A percentile compares a stretch with the other conserved stretches of the same genome.
Conservation (phyloP, 2,888 invertebrate genomes). For the Nymphalis c-album region DNA sequence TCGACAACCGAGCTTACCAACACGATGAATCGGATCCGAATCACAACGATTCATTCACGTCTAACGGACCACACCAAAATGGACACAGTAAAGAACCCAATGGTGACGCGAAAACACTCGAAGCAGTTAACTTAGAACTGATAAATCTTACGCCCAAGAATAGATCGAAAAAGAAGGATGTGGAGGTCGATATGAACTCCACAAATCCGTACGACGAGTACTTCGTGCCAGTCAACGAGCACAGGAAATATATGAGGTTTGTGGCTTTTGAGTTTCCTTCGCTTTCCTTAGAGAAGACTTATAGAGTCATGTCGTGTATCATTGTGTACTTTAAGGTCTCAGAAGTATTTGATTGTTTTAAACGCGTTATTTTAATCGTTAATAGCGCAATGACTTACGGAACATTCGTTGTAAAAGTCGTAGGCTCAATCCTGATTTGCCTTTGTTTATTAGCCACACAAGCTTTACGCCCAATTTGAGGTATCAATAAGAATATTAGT, state of each 20-base stretch:
- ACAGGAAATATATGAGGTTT: slow-evolving; percentile 91
- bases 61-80: slow-evolving; percentile 63
- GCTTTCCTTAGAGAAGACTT: slow-evolving; percentile 6
- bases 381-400: too few relatives aligned
- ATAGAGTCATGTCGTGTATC: not conserved
- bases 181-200: slow-evolving; percentile 83
- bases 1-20: slow-evolving; percentile 75
- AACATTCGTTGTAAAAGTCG: too few relatives aligned
- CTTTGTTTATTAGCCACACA: too few relatives aligned
- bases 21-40: slow-evolving; percentile 71
- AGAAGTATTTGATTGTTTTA: too few relatives aligned
- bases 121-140: slow-evolving; percentile 90
- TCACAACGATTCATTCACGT: slow-evolving; percentile 78
- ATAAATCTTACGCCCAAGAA: slow-evolving; percentile 86
- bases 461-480: too few relatives aligned
- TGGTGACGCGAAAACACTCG: slow-evolving; percentile 75
- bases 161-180: slow-evolving; percentile 84
- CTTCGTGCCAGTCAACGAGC: slow-evolving; percentile 92
- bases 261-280: slow-evolving; percentile 25
- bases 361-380: too few relatives aligned
- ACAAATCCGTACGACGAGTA: slow-evolving; percentile 90
- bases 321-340: too few relatives aligned
- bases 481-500: too few relatives aligned
- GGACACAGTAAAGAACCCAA: slow-evolving; percentile 70
- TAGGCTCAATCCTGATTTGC: too few relatives aligned